phyloP scores from a whole-genome alignment of 2,888 invertebrate genomes.

The Agonopterix alstromeriana region DNA sequence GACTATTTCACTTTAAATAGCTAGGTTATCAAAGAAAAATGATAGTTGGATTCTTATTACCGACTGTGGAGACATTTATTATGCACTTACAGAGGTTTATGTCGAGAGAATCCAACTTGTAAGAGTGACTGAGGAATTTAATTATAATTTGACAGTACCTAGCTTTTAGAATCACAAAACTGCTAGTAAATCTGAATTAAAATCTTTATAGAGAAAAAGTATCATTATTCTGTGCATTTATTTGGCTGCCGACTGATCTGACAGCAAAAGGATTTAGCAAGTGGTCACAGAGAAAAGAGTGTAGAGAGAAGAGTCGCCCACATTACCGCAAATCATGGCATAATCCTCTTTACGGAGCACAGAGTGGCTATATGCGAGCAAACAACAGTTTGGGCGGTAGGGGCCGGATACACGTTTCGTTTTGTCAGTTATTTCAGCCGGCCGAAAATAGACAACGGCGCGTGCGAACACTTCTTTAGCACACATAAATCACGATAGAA shows the following conservation, averaged over 20 bases:
- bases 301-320: conserved; percentile 33
- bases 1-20: not conserved
- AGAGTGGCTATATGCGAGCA: conserved; percentile 25
- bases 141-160: too few species aligned
- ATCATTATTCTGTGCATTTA: conserved; percentile 20
- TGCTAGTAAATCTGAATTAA: too few species aligned
- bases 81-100: too few species aligned
- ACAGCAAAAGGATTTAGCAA: conserved; percentile 49
- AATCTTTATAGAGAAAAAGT: not conserved
- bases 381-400: conserved; percentile 32
- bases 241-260: conserved; percentile 30
- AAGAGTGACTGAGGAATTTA: too few species aligned
- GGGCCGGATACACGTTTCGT: conserved; percentile 52
- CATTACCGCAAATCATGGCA: conserved; percentile 53
- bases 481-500: conserved; percentile 42
- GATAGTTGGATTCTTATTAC: too few species aligned
- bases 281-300: conserved; percentile 43
- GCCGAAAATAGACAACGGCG: conserved; percentile 50
- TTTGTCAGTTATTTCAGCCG: conserved; percentile 56
- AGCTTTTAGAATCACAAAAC: too few species aligned
- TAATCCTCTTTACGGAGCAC: conserved; percentile 49
- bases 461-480: conserved; percentile 45
- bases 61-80: too few species aligned
- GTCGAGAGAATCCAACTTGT: too few species aligned
- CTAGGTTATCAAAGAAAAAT: not conserved